Base-by-base conservation (phyloP, 2,113 vertebrate genomes). In the Sialia sialis region DNA sequence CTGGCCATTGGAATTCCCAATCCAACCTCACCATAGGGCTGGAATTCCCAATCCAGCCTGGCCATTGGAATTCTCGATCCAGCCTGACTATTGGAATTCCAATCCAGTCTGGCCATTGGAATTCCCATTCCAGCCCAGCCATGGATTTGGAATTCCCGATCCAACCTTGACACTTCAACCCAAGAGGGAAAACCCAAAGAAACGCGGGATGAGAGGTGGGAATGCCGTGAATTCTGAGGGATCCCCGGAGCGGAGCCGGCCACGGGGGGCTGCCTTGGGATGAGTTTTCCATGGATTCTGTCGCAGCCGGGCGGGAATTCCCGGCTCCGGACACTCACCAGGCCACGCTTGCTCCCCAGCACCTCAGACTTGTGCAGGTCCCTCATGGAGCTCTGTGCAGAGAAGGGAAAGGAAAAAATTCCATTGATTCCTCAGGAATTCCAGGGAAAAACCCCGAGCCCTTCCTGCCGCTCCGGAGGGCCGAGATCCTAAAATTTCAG, bases 331-430 rank as follows among this genome's bases (percentile, higher is more conserved):
- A 36, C 75, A 90, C 94, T 96, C 93, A 94, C 94, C 96, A 58
- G 93, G 96, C 93, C 10, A 55, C 68, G 94, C 60, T 69, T 87
- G 94, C 87, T 94, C 9, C 91, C 89, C 73, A 84, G 91, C 93
- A 55, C 89, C 44, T 59, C 87, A 34, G 76, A 12, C 91, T 90
- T 92, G 95, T 27, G 78, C 38, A 95, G 94, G 75, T 96, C 94
- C 56, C 90, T 55, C 95, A 96, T 86, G 43, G 94, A 91, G 92
- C 87, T 91, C 96, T 95, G 88, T 80, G 90, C 94, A 30, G 81
- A 87, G 74, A 96, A 95, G 90, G 92, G 90, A 90, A 85, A 93
- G 90, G 72, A 94, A 66, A 73, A 86, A 52, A 92, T 89, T 86
- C 88, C 43, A 21, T 74, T 85, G 86, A 41, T 74, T 66, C 8